Percentiles rank a stretch among this genome's conserved stretches.
Conservation (phyloP, 2,797 vertebrate genomes). For the Lemur catta region DNA sequence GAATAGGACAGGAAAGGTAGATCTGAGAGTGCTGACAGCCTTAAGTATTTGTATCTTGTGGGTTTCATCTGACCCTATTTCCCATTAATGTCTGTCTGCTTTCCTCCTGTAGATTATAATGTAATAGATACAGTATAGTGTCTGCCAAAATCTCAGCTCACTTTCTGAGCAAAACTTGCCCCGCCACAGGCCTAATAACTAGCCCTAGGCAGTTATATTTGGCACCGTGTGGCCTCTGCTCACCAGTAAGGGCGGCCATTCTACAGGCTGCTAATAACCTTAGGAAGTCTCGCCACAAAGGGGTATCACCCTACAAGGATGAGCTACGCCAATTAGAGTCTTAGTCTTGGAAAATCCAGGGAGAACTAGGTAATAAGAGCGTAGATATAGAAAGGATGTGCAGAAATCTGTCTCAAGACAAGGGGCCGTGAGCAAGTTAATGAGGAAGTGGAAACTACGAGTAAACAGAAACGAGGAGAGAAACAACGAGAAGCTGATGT, state of each 20-base stretch:
- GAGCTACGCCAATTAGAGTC: neutral
- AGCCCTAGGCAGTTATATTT: neutral
- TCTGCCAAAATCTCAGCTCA: neutral
- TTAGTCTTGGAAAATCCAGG: neutral
- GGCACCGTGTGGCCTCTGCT: neutral
- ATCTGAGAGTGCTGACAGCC: neutral
- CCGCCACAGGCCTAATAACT: neutral
- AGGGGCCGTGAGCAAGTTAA: neutral
- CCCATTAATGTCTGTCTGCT: neutral
- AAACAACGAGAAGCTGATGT: neutral
- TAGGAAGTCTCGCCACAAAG: neutral
- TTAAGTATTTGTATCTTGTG: neutral
- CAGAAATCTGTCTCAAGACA: neutral
- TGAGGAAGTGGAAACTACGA: constrained; percentile 8
- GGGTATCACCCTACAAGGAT: neutral
- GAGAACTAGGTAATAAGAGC: neutral
- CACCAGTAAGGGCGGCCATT: neutral
- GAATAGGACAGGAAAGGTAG: neutral
- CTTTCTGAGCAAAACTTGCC: neutral
- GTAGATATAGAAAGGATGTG: neutral
- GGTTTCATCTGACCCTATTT: neutral
- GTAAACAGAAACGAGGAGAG: neutral
- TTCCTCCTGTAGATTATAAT: neutral
- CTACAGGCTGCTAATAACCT: neutral
- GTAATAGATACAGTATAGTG: neutral